phyloP scores from a whole-genome alignment of 2,888 invertebrate genomes.

The Mongoloraphidia duomilia region DNA sequence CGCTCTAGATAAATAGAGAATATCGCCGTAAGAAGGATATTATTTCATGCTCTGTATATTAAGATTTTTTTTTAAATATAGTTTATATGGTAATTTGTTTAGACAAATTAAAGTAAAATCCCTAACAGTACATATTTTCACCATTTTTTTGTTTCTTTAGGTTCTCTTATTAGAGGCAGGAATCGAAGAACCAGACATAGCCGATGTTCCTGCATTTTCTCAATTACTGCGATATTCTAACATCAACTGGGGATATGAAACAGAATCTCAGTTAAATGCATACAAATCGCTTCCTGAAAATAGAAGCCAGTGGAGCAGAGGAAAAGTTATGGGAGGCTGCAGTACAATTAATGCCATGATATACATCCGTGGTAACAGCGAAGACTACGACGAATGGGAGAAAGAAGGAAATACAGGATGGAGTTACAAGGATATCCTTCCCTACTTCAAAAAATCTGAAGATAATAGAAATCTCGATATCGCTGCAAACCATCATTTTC shows the following conservation, averaged over 20 bases:
- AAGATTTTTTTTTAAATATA: no score
- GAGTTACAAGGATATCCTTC: slow-evolving; percentile 6
- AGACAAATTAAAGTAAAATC: no score
- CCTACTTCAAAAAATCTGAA: neutral
- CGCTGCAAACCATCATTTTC: neutral
- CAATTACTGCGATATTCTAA: slow-evolving; percentile 64
- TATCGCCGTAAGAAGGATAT: no score
- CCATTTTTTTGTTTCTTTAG: slow-evolving; percentile 23
- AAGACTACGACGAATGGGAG: slow-evolving; percentile 1
- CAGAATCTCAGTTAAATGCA: slow-evolving; percentile 28
- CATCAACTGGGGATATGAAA: slow-evolving; percentile 44
- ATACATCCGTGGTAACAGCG: neutral
- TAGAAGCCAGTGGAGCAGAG: slow-evolving; percentile 71
- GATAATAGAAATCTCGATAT: neutral
- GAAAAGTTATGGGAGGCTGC: slow-evolving; percentile 37
- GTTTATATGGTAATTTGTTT: no score
- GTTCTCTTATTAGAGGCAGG: slow-evolving; percentile 51
- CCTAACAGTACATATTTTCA: no score
- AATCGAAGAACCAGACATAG: slow-evolving; percentile 48
- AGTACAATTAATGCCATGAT: neutral
- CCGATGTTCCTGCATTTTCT: slow-evolving; percentile 53
- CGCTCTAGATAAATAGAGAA: no score
- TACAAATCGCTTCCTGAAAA: slow-evolving; percentile 62
- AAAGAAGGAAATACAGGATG: slow-evolving; percentile 2
- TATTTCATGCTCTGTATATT: no score